Conservation (phyloP, 2,797 vertebrate genomes). For the Kryptopterus vitreolus region DNA sequence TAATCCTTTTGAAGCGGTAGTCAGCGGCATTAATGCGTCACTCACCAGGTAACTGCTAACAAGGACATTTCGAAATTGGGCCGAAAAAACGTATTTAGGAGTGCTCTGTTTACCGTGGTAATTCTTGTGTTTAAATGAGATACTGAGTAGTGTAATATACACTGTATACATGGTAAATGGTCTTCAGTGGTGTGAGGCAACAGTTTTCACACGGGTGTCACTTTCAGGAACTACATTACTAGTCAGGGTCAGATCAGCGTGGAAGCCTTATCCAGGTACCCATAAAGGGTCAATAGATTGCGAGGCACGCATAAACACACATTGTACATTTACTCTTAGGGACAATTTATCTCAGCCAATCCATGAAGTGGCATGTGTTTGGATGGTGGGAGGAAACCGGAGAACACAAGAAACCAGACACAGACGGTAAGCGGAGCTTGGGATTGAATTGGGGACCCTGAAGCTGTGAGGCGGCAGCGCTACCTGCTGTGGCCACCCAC, state of each 20-base stretch:
- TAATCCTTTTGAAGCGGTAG: neutral
- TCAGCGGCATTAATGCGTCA: neutral
- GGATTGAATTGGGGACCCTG: neutral
- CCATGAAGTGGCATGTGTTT: neutral
- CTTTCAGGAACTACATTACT: neutral
- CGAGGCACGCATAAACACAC: neutral
- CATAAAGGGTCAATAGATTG: neutral
- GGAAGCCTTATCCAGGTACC: neutral
- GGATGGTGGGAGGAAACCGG: neutral
- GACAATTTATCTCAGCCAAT: slow-evolving; percentile 1
- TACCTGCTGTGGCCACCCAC: neutral
- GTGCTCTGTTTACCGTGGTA: too few relatives aligned
- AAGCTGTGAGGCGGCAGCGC: neutral
- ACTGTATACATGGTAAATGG: neutral
- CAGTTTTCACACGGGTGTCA: neutral
- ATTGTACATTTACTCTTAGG: neutral
- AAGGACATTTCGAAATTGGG: too few relatives aligned
- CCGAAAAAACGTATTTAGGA: too few relatives aligned
- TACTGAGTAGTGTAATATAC: neutral
- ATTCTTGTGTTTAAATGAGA: too few relatives aligned
- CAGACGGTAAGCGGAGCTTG: neutral
- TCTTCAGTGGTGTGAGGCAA: neutral
- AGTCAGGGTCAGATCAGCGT: neutral
- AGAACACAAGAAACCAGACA: neutral
- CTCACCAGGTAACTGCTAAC: neutral